Conservation (phyloP, 2,888 invertebrate genomes). For the Brachynemurus nebulosus region DNA sequence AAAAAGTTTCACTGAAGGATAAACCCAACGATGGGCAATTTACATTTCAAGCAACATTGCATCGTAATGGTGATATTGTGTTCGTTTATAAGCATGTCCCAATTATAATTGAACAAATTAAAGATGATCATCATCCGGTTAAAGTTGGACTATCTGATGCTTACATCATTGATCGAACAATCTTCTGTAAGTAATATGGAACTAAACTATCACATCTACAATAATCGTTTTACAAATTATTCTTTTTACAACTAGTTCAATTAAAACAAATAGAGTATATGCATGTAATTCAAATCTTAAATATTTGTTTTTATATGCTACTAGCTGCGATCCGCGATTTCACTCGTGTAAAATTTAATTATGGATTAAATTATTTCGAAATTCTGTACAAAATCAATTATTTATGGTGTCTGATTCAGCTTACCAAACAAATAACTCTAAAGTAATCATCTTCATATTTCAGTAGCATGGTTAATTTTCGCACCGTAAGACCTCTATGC, state of each 20-base stretch:
- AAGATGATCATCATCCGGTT: constrained; percentile 81
- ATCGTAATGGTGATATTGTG: constrained; percentile 77
- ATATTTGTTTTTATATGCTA: too few species aligned
- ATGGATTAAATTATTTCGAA: too few species aligned
- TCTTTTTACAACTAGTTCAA: background rate
- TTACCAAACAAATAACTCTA: too few species aligned
- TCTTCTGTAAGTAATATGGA: constrained; percentile 67
- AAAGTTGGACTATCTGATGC: constrained; percentile 98
- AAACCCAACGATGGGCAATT: constrained; percentile 59
- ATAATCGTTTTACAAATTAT: constrained; percentile 5
- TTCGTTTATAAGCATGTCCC: constrained; percentile 86
- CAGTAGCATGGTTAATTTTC: too few species aligned
- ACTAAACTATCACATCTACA: too few species aligned
- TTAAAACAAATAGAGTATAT: background rate
- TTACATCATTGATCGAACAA: constrained; percentile 78
- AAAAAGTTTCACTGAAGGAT: constrained; percentile 76
- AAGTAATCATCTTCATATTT: too few species aligned
- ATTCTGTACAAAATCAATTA: too few species aligned
- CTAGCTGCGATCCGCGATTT: too few species aligned
- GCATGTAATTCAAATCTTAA: too few species aligned
- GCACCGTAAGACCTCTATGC: too few species aligned
- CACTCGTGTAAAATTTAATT: too few species aligned
- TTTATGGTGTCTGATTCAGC: too few species aligned
- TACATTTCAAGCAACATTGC: constrained; percentile 81
- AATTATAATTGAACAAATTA: constrained; percentile 58